These are phyloP conservation scores for Blastobasis lacticolella DNA, from an alignment of 2,888 invertebrate genomes.

Conservation along the genomic window DNA sequence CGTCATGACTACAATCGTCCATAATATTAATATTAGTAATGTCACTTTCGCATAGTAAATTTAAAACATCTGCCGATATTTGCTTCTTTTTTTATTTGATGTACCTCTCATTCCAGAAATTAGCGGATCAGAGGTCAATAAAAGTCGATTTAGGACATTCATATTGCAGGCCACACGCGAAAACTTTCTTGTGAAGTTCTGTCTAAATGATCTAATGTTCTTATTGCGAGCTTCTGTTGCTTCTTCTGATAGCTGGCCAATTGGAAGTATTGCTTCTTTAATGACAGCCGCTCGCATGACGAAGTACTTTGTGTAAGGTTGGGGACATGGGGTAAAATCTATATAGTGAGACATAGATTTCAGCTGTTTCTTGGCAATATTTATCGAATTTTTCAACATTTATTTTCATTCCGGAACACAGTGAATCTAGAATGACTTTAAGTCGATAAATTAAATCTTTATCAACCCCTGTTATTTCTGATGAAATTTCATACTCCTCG, in stretches of 20 bases:
- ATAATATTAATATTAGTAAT: no score
- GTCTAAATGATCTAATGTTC: slow-evolving; percentile 17
- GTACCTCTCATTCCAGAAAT: no score
- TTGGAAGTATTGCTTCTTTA: slow-evolving; percentile 7
- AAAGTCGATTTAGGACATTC: slow-evolving; percentile 7
- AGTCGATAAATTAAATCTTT: slow-evolving; percentile 1
- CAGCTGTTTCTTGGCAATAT: slow-evolving; percentile 1
- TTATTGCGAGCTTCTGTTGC: slow-evolving; percentile 22
- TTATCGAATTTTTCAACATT: not conserved
- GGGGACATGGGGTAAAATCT: slow-evolving; percentile 1
- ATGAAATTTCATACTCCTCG: not conserved
- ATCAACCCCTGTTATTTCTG: slow-evolving; percentile 2
- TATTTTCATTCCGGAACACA: not conserved
- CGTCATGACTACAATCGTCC: no score
- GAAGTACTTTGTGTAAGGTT: slow-evolving; percentile 1
- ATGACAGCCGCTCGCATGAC: slow-evolving; percentile 9
- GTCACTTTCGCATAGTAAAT: no score
- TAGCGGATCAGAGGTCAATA: no score
- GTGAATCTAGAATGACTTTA: not conserved
- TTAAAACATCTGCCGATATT: no score
- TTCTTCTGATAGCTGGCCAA: slow-evolving; percentile 23
- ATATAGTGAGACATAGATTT: not conserved
- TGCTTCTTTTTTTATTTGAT: no score
- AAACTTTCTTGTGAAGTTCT: slow-evolving; percentile 19
- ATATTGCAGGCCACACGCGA: slow-evolving; percentile 13